Evolutionary conservation across 2,113 vertebrate species (phyloP), one percentile per base, ranked within the genome.

Genomic region (Mastomys natalensis): DNA sequence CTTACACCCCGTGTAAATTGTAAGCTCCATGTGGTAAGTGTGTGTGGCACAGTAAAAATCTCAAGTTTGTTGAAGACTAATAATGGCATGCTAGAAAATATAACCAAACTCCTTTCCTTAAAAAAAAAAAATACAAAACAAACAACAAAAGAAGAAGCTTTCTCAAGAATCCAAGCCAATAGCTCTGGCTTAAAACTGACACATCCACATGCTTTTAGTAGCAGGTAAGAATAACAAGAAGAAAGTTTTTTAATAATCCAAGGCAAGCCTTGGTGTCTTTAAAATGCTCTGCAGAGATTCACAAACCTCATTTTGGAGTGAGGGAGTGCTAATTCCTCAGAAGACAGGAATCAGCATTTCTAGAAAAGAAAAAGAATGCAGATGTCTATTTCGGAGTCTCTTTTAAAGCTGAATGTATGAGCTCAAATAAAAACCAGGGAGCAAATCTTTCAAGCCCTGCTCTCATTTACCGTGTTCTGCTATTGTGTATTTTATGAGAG

Each of bases 331-430:
- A 11, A 84, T 81, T 92, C 43, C 37, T 94, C 70, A 92, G 45
- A 95, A 96, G 55, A 87, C 34, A 95, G 73, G 51, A 96, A 92
- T 92, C 68, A 96, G 81, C 85, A 97, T 85, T 96, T 96, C 70
- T 91, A 82, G 66, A 91, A 29, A 62, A 68, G 26, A 66, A 97
- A 95, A 92, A 12, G 17, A 70, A 97, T 51, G 48, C 58, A 87
- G 40, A 45, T 95, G 22, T 43, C 53, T 94, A 48, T 73, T 93
- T 89, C 40, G 22, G 51, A 87, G 66, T 95, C 53, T 76, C 88
- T 73, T 95, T 55, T 90, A 93, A 86, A 86, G 72, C 60, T 74
- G 1, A 76, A 7, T 66, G 51, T 70, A 26, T 0, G 9, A 72
- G 26, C 81, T 2, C 17, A 77, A 95, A 55, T 66, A 82, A 95